Conservation (phyloP, 2,888 invertebrate species). For the Drosophila peninsularis region DNA sequence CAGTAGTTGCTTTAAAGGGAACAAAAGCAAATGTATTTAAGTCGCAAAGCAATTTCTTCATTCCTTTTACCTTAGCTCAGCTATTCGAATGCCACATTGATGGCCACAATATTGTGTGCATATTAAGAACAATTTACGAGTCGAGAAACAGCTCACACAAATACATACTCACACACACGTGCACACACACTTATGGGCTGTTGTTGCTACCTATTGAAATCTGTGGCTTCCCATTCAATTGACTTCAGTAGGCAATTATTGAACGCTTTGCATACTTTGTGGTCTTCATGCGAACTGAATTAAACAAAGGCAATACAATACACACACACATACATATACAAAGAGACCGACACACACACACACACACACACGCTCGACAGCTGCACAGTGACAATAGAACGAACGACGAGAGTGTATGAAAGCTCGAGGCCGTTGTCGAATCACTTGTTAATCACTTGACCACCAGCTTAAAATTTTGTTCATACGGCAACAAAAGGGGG, state of each 20-base stretch:
- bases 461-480: slow-evolving; percentile 84
- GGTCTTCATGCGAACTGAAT: slow-evolving; percentile 31
- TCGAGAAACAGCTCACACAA: slow-evolving; percentile 11
- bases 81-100: not conserved
- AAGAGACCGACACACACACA: not conserved
- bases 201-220: slow-evolving; percentile 31
- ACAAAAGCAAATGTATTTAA: not conserved
- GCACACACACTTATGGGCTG: slow-evolving; percentile 11
- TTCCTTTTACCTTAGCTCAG: not conserved
- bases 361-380: slow-evolving; percentile 11
- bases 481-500: slow-evolving; percentile 69
- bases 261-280: slow-evolving; percentile 32
- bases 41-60: not conserved
- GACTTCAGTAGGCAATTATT: slow-evolving; percentile 28
- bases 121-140: not conserved
- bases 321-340: not conserved
- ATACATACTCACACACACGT: slow-evolving; percentile 8
- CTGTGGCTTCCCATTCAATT: slow-evolving; percentile 32
- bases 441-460: slow-evolving; percentile 81
- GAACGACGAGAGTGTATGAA: slow-evolving; percentile 14
- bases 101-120: slow-evolving; percentile 14
- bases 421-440: slow-evolving; percentile 26
- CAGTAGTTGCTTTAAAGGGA: not conserved
- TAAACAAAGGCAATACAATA: slow-evolving; percentile 23
- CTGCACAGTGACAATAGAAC: slow-evolving; percentile 19